Evolutionary conservation across 2,888 invertebrate species (phyloP), one percentile per base, ranked within the genome.

Genomic region (Meta bourneti): DNA sequence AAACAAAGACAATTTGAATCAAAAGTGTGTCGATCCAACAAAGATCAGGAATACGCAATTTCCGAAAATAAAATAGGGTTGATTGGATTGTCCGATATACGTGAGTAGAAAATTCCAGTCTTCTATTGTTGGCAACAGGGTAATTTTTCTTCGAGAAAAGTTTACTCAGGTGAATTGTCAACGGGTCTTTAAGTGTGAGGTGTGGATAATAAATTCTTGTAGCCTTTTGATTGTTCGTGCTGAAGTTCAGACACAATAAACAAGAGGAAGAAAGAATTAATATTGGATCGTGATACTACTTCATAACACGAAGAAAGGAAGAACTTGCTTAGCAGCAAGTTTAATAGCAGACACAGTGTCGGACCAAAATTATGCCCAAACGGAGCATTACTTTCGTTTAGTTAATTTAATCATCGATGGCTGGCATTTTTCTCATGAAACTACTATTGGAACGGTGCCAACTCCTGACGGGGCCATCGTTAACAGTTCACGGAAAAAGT

Each of bases 371-470:
- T 61, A 77, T 69, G 48, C 49, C 54, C 75, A 74, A 88, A 88
- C 82, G 89, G 77, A 16, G n/a, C 82, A 89, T 82, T 89, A 82
- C 89, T 89, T 83, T 71, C 72, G 88, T 49, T 74, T 80, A 51
- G 81, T 74, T 89, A 89, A 89, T 89, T 89, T 89, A 89, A 89
- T 89, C 82, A 75, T 81, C 82, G 75, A 89, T 82, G 77, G 52
- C 52, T 80, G 72, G 72, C 72, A 80, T 71, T 87, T 87, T 34
- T 83, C 54, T 61, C 61, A 13, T 9, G 61, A 61, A 61, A 61
- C 61, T 51, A 52, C 19, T 52, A n/a, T 79, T 87, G 87, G 87
- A 87, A 78, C 19, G 13, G 11, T 6, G 78, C 87, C 87, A 87
- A 72, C 34, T 34, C 34, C 34, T 34, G 34, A 34, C 34, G n/a